phyloP scores from a whole-genome alignment of 64 coral and sea anemone species.

The Astreopora myriophthalma region DNA sequence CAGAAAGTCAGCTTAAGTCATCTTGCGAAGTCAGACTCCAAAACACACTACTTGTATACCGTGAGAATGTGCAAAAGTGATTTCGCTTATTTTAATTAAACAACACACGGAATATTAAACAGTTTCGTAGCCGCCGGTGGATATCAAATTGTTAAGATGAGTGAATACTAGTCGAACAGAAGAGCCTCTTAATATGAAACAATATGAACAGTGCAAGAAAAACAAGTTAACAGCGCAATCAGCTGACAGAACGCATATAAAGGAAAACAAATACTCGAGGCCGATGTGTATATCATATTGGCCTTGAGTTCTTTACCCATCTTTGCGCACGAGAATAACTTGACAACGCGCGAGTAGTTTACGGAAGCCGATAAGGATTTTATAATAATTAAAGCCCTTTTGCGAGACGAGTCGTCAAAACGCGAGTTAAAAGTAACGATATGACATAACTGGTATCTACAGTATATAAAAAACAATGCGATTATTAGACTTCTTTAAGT shows the following conservation, averaged over 20 bases:
- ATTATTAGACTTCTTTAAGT: neutral
- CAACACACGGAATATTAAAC: neutral
- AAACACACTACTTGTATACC: neutral
- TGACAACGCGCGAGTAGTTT: neutral
- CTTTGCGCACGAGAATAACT: neutral
- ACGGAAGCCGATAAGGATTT: neutral
- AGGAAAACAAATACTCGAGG: slow-evolving; percentile 3
- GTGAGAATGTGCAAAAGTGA: neutral
- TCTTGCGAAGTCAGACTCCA: neutral
- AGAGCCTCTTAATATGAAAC: neutral
- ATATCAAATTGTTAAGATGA: neutral
- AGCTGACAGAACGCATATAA: no score
- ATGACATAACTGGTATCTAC: neutral
- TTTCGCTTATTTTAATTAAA: neutral
- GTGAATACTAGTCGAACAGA: neutral
- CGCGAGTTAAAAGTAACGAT: neutral
- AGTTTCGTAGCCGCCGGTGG: neutral
- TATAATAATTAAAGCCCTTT: neutral
- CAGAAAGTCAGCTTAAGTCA: neutral
- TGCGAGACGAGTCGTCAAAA: neutral
- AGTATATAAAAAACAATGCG: slow-evolving; percentile 25
- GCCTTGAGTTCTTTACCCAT: neutral
- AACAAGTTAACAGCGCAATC: neutral
- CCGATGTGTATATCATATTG: neutral
- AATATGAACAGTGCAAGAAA: neutral